These are phyloP conservation scores for Punctoribates punctum DNA, from an alignment of 2,888 invertebrate species.

Conservation along the genomic window DNA sequence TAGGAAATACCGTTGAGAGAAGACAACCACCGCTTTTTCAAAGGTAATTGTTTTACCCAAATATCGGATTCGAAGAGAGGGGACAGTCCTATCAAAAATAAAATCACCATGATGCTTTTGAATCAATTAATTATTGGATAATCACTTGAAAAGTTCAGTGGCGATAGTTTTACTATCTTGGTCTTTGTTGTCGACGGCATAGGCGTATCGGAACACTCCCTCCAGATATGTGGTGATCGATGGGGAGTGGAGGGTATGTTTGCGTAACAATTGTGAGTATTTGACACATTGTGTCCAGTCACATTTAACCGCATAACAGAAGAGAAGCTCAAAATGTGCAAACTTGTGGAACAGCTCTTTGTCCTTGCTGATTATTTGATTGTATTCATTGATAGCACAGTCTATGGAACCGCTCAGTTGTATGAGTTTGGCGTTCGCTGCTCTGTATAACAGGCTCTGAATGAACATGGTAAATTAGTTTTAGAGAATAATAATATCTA, in stretches of 20 bases:
- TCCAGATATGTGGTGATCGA: slow-evolving; percentile 39
- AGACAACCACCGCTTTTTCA: slow-evolving; percentile 40
- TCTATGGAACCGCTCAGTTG: slow-evolving; percentile 28
- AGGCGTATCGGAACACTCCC: slow-evolving; percentile 36
- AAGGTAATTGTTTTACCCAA: slow-evolving; percentile 41
- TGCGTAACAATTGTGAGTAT: slow-evolving; percentile 35
- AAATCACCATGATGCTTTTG: background rate
- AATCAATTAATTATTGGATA: background rate
- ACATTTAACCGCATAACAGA: slow-evolving; percentile 31
- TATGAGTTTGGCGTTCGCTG: slow-evolving; percentile 34
- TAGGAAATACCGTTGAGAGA: slow-evolving; percentile 29
- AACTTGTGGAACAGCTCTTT: slow-evolving; percentile 40
- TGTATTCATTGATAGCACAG: slow-evolving; percentile 13
- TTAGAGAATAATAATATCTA: no score
- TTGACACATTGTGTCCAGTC: slow-evolving; percentile 40
- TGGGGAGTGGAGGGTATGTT: slow-evolving; percentile 41
- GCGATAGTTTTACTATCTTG: slow-evolving; percentile 9
- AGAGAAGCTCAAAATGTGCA: slow-evolving; percentile 39
- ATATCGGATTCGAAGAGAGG: slow-evolving; percentile 37
- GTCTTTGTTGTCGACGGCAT: slow-evolving; percentile 23
- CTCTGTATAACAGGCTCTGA: slow-evolving; percentile 37
- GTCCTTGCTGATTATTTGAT: slow-evolving; percentile 18
- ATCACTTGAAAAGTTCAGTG: slow-evolving; percentile 20
- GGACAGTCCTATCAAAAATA: slow-evolving; percentile 5
- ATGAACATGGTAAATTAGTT: background rate